Evolutionary conservation across 2,888 invertebrate genomes (phyloP).

Genomic region (Sarcophaga rosellei): DNA sequence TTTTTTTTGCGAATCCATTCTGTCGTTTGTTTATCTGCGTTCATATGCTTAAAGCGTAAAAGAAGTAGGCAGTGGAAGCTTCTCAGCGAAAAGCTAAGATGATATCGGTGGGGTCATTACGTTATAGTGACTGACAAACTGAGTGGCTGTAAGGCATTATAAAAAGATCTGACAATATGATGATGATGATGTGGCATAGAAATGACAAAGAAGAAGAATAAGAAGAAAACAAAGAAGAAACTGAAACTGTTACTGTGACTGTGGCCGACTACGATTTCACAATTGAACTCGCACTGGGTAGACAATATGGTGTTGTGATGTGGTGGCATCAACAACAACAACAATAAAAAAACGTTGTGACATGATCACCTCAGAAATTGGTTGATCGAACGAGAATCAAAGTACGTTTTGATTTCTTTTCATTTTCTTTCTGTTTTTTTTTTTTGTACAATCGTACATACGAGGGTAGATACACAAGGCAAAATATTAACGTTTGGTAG

Average conservation of each 20-base stretch:
- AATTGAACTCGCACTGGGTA: constrained; percentile 49
- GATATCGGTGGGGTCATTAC: constrained; percentile 41
- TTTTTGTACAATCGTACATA: constrained; percentile 17
- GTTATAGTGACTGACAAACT: constrained; percentile 8
- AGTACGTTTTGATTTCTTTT: constrained; percentile 9
- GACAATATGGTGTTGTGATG: not conserved
- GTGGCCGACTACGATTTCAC: constrained; percentile 46
- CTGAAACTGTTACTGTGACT: not conserved
- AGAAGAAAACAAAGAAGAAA: not conserved
- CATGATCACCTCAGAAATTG: constrained; percentile 67
- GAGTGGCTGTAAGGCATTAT: constrained; percentile 6
- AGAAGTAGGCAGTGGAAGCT: constrained; percentile 75
- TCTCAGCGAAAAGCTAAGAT: not conserved
- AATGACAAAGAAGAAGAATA: not conserved
- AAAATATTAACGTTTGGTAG: no score
- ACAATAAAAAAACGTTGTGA: constrained; percentile 53
- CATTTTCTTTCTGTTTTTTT: not conserved
- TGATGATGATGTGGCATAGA: not conserved
- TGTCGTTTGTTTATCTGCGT: constrained; percentile 65
- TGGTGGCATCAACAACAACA: not conserved
- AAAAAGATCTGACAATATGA: not conserved
- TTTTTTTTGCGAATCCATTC: not conserved
- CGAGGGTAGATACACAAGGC: constrained; percentile 8
- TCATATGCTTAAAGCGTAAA: constrained; percentile 81
- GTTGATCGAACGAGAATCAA: constrained; percentile 39